These are phyloP conservation scores for Rhodeus uyekii DNA, from an alignment of 2,797 vertebrate genomes.

Conservation along the genomic window DNA sequence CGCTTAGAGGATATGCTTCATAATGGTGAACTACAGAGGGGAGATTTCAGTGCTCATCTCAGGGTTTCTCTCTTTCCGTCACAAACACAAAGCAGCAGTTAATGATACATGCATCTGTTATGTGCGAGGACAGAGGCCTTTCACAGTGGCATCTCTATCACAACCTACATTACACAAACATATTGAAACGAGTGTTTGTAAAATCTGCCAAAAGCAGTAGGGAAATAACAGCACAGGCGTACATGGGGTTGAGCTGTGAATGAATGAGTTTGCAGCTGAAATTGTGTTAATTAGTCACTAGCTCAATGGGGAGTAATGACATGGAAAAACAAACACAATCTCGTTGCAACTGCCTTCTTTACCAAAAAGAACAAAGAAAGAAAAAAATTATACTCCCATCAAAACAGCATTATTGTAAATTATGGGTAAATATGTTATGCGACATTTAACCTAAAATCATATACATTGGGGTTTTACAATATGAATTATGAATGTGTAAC, in stretches of 20 bases:
- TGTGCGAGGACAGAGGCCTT: conserved; percentile 9
- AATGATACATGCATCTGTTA: conserved; percentile 17
- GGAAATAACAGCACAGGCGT: conserved; percentile 51
- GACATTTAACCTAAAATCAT: neutral
- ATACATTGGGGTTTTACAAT: too few relatives aligned
- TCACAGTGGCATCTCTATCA: neutral
- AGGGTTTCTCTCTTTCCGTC: neutral
- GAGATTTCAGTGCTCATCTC: neutral
- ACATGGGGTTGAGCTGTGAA: conserved; percentile 16
- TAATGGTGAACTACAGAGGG: neutral
- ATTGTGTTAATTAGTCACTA: conserved; percentile 36
- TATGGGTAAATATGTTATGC: neutral
- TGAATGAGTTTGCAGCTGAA: conserved; percentile 31
- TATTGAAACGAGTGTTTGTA: conserved; percentile 14
- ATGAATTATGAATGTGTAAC: neutral
- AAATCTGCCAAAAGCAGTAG: conserved; percentile 20
- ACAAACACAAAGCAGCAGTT: neutral
- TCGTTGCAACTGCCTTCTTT: neutral
- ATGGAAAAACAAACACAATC: conserved; percentile 14
- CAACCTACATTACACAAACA: conserved; percentile 6
- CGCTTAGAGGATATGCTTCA: conserved; percentile 29
- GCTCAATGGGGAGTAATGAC: conserved; percentile 24
- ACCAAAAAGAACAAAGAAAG: neutral
- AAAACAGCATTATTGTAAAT: neutral
- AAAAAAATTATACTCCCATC: neutral